These are phyloP conservation scores for Macaria liturata DNA, from an alignment of 2,888 invertebrate species.

Conservation along the genomic window DNA sequence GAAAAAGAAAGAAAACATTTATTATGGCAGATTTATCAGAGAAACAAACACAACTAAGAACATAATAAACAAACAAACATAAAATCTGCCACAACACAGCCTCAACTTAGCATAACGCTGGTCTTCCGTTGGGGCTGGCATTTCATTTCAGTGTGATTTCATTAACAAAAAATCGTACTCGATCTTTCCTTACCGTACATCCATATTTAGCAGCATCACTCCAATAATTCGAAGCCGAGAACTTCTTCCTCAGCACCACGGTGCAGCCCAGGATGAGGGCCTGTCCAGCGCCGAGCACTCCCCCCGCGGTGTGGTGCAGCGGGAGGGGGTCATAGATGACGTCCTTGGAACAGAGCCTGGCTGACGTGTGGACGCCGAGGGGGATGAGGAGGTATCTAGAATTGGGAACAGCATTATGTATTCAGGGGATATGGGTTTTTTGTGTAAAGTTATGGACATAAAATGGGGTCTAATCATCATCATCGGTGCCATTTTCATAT, in stretches of 20 bases:
- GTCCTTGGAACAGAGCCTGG: conserved; percentile 85
- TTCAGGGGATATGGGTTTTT: no score
- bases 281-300: conserved; percentile 92
- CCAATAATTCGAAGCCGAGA: conserved; percentile 97
- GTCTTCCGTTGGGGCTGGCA: no score
- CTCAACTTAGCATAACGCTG: no score
- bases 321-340: conserved; percentile 95
- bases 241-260: conserved; percentile 93
- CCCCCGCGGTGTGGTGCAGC: conserved; percentile 97
- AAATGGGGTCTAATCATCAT: no score
- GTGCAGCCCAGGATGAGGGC: conserved; percentile 89
- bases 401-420: not conserved
- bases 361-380: conserved; percentile 85
- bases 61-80: no score
- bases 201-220: conserved; percentile 93
- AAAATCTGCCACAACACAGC: no score
- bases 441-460: no score
- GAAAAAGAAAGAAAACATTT: no score
- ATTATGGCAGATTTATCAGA: no score
- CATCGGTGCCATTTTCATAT: no score
- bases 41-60: no score
- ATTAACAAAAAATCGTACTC: conserved; percentile 9
- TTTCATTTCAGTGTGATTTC: no score
- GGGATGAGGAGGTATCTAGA: conserved; percentile 86
- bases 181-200: conserved; percentile 88